phyloP scores from a whole-genome alignment of 2,113 vertebrate genomes.

The Amblyornis subalaris region DNA sequence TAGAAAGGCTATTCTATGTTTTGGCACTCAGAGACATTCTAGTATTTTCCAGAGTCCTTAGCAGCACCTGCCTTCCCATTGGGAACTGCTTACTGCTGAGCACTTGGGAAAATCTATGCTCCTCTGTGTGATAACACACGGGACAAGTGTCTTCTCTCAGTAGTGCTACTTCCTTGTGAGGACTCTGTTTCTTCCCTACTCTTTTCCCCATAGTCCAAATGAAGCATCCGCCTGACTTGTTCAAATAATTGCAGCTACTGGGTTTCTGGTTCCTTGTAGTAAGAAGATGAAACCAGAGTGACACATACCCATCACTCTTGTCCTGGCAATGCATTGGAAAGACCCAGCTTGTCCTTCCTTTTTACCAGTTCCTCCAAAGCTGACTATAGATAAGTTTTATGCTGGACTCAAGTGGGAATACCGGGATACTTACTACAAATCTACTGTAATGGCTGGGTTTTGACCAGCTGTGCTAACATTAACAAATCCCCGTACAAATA shows the following conservation, averaged over 20 bases:
- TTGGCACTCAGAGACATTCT: background rate
- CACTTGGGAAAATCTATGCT: background rate
- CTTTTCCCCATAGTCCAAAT: background rate
- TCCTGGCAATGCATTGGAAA: background rate
- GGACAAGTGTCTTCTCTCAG: background rate
- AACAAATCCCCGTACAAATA: background rate
- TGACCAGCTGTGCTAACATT: background rate
- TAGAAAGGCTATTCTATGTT: background rate
- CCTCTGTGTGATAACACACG: rapidly evolving
- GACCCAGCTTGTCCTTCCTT: background rate
- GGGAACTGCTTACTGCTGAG: background rate
- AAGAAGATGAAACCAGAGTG: background rate
- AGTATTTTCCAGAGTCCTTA: background rate
- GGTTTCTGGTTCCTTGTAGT: background rate
- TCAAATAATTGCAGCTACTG: background rate
- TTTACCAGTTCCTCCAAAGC: background rate
- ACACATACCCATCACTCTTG: background rate
- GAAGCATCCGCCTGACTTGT: background rate
- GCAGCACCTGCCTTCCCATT: background rate
- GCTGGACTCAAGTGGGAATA: background rate
- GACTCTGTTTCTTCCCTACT: background rate
- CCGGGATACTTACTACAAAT: background rate
- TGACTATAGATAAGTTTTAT: background rate
- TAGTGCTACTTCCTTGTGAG: background rate
- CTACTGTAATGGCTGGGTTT: background rate